Percentiles rank a stretch among this genome's conserved stretches.
These are phyloP conservation scores for Cyrtodaria siliqua DNA, from an alignment of 2,888 invertebrate genomes.

Conservation along the genomic window DNA sequence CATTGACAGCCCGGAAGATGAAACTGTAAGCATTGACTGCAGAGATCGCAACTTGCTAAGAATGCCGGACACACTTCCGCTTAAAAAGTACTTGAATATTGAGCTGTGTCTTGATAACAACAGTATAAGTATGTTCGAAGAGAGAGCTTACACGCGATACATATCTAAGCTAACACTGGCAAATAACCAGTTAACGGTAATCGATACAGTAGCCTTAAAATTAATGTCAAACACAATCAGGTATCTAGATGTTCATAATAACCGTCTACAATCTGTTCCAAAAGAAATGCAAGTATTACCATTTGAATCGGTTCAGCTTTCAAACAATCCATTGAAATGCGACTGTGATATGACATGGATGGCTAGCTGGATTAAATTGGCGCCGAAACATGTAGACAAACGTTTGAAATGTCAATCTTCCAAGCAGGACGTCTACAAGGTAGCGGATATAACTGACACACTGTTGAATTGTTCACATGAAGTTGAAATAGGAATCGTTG, in stretches of 20 bases:
- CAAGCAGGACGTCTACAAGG: neutral
- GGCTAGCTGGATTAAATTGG: neutral
- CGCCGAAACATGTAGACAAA: neutral
- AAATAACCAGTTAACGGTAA: neutral
- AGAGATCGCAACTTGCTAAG: neutral
- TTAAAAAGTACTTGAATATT: neutral
- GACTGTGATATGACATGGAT: constrained; percentile 2
- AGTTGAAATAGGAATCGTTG: neutral
- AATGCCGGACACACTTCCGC: neutral
- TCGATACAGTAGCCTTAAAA: neutral
- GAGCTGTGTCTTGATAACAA: neutral
- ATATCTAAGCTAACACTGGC: neutral
- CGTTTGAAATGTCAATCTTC: neutral
- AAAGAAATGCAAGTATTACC: neutral
- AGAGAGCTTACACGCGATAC: neutral
- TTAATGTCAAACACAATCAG: neutral
- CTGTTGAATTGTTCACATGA: neutral
- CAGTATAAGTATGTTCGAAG: neutral
- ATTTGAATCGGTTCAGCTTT: neutral
- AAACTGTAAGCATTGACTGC: neutral
- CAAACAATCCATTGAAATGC: neutral
- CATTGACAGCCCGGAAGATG: neutral
- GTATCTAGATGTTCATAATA: neutral
- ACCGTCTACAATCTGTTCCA: neutral
- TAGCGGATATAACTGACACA: neutral